Percentiles rank a stretch among this genome's conserved stretches.
Conservation (phyloP, 2,888 invertebrate genomes). For the Altica lythri region DNA sequence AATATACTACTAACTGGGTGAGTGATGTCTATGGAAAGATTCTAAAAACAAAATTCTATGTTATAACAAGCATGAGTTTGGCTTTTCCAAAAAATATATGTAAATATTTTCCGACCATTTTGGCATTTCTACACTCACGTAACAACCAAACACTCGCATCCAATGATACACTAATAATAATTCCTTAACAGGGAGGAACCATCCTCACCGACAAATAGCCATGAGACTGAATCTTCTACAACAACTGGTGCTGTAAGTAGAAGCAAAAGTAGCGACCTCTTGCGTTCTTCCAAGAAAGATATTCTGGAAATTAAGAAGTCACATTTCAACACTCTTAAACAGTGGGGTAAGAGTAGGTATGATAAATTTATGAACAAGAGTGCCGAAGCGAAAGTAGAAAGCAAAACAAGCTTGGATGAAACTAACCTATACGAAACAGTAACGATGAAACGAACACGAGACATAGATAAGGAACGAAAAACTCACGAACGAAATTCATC, state of each 20-base stretch:
- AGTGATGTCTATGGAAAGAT: constrained; percentile 35
- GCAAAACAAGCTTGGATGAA: constrained; percentile 62
- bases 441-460: constrained; percentile 63
- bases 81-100: constrained; percentile 31
- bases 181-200: constrained; percentile 52
- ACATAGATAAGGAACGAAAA: constrained; percentile 66
- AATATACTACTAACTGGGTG: constrained; percentile 29
- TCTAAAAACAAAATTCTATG: constrained; percentile 23
- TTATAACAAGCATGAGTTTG: constrained; percentile 38
- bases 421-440: constrained; percentile 70
- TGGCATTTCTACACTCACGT: constrained; percentile 33
- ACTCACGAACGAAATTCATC: constrained; percentile 75
- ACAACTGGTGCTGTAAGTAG: constrained; percentile 64
- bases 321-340: constrained; percentile 80
- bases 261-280: constrained; percentile 77
- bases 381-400: constrained; percentile 60
- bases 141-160: constrained; percentile 34
- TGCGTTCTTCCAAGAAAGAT: constrained; percentile 63
- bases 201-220: constrained; percentile 44
- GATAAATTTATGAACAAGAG: constrained; percentile 74
- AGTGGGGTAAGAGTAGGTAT: constrained; percentile 82
- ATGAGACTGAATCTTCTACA: constrained; percentile 58
- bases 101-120: constrained; percentile 35
- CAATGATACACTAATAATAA: constrained; percentile 35
- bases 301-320: constrained; percentile 67